Evolutionary conservation across 2,888 invertebrate species (phyloP).

Genomic region (Ormia ochracea): DNA sequence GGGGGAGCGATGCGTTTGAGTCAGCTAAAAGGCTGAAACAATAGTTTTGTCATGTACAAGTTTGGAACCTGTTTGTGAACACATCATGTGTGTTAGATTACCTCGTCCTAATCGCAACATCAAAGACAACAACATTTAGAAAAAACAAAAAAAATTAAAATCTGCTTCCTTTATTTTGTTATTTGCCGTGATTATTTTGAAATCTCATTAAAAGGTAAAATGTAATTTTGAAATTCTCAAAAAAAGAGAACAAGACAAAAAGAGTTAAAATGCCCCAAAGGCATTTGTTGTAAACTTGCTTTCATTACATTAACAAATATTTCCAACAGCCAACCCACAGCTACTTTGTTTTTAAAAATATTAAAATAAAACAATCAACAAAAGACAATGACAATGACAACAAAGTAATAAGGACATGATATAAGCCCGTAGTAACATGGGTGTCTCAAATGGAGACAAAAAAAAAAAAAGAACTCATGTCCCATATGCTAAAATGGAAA

Average conservation of each 20-base stretch:
- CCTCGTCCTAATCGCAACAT: slow-evolving; percentile 8
- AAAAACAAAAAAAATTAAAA: background rate
- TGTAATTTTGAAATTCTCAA: slow-evolving; percentile 52
- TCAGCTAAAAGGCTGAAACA: background rate
- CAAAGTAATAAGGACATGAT: slow-evolving; percentile 36
- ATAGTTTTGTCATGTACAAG: slow-evolving; percentile 34
- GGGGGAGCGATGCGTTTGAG: too few species aligned
- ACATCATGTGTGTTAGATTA: background rate
- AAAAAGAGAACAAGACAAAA: slow-evolving; percentile 14
- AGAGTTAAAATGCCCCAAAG: slow-evolving; percentile 40
- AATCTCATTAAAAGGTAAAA: slow-evolving; percentile 62
- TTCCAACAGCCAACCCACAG: slow-evolving; percentile 27
- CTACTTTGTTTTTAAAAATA: slow-evolving; percentile 16
- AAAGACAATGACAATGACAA: slow-evolving; percentile 37
- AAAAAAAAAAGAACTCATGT: background rate
- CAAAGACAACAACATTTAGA: slow-evolving; percentile 16
- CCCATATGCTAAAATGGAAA: slow-evolving; percentile 21
- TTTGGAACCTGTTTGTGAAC: background rate
- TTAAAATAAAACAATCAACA: slow-evolving; percentile 3
- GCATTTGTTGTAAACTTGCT: slow-evolving; percentile 36
- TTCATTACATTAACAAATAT: slow-evolving; percentile 55
- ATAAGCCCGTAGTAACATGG: slow-evolving; percentile 37
- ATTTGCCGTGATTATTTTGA: slow-evolving; percentile 49
- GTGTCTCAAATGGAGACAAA: background rate
- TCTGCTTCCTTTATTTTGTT: slow-evolving; percentile 37